Percentiles rank a stretch among this genome's conserved stretches.
Conservation (phyloP, 2,888 invertebrate genomes). For the Drosophila paranaensis region DNA sequence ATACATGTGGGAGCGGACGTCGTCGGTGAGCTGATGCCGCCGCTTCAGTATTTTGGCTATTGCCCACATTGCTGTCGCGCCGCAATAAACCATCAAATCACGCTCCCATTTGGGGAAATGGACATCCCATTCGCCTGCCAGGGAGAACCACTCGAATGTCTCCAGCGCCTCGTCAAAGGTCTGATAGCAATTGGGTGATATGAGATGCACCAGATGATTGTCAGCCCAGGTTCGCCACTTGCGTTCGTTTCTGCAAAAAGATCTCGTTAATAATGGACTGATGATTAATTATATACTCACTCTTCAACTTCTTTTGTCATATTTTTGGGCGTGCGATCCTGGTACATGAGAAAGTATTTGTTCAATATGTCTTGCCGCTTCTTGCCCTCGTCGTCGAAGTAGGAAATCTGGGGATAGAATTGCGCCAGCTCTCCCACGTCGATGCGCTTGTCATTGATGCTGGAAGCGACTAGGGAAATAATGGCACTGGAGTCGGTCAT, state of each 20-base stretch:
- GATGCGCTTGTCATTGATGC: conserved; percentile 87
- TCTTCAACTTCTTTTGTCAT: conserved; percentile 86
- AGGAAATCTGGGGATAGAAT: conserved; percentile 91
- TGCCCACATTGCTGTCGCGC: conserved; percentile 96
- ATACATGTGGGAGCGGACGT: conserved; percentile 95
- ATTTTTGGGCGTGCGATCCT: conserved; percentile 86
- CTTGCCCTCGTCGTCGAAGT: conserved; percentile 89
- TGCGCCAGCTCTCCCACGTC: conserved; percentile 89
- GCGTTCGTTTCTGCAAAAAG: conserved; percentile 91
- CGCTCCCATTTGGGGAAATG: conserved; percentile 95
- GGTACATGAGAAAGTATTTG: conserved; percentile 94
- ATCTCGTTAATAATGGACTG: not conserved
- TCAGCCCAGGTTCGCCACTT: conserved; percentile 99
- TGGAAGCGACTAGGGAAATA: conserved; percentile 93
- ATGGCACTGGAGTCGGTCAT: conserved; percentile 97
- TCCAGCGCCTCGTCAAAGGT: conserved; percentile 93
- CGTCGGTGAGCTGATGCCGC: conserved; percentile 93
- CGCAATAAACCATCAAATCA: conserved; percentile 94
- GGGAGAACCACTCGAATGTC: conserved; percentile 97
- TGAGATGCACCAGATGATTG: conserved; percentile 93
- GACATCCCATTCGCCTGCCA: conserved; percentile 96
- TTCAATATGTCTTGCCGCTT: conserved; percentile 92
- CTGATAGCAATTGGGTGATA: conserved; percentile 98
- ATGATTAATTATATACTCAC: conserved; percentile 84
- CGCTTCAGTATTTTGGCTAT: conserved; percentile 95